A percentile compares a stretch with the other conserved stretches of the same genome.
These are phyloP conservation scores for Eurytoma californica DNA, from an alignment of 2,888 invertebrate genomes.

Conservation along the genomic window DNA sequence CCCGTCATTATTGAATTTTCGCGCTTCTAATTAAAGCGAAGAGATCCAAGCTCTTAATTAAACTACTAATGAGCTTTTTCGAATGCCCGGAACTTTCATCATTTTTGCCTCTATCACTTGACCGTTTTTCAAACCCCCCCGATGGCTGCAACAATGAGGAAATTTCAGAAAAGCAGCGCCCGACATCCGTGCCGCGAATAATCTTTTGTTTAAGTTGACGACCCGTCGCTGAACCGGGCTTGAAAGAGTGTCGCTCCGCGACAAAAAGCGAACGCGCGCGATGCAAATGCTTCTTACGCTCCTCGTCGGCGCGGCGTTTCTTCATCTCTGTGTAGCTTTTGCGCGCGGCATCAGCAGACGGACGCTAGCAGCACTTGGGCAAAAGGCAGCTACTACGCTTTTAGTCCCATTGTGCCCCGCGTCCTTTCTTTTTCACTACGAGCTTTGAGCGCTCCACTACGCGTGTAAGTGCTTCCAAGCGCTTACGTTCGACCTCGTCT, in stretches of 20 bases:
- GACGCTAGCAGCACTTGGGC: not conserved
- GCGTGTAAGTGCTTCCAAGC: constrained; percentile 21
- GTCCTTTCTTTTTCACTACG: not conserved
- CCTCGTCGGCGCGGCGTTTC: not conserved
- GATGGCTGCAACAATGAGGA: no score
- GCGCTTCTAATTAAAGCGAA: no score
- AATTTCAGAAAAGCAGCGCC: no score
- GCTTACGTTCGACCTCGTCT: constrained; percentile 28
- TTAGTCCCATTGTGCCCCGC: constrained; percentile 32
- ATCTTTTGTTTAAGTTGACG: no score
- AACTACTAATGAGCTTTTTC: no score
- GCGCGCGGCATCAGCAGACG: not conserved
- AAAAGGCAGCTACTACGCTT: constrained; percentile 16
- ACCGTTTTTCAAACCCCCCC: no score
- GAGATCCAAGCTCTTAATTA: no score
- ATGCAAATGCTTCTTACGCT: constrained; percentile 28
- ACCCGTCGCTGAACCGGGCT: no score
- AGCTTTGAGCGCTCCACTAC: constrained; percentile 17
- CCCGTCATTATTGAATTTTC: no score
- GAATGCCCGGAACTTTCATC: no score
- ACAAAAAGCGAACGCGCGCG: not conserved
- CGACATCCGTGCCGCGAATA: no score
- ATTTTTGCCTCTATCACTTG: no score
- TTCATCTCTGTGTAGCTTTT: not conserved
- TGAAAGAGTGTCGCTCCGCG: not conserved